Conservation (phyloP, 2,113 vertebrate species). For the Lepus timidus region DNA sequence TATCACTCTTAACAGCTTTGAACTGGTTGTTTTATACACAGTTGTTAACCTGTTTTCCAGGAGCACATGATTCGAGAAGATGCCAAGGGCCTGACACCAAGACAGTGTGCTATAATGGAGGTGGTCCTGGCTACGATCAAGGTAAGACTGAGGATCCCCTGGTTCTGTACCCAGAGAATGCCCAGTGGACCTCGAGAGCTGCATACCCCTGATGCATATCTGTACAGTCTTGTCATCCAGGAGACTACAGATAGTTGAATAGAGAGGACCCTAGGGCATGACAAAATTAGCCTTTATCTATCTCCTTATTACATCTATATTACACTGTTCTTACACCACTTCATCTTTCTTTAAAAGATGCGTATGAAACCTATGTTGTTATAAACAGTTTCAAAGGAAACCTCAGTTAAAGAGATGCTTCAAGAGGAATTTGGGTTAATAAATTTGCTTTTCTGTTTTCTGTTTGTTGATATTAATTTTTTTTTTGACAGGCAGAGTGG, state of each 20-base stretch:
- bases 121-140: constrained; percentile 96
- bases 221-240: background rate
- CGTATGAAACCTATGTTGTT: background rate
- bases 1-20: background rate
- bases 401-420: background rate
- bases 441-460: constrained; percentile 40
- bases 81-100: constrained; percentile 93
- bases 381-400: background rate
- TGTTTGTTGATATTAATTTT: constrained; percentile 26
- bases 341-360: background rate
- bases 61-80: constrained; percentile 97
- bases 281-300: background rate
- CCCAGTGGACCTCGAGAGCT: background rate
- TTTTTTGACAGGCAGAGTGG: too few relatives aligned
- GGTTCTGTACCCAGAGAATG: background rate
- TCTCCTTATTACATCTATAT: background rate
- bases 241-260: background rate
- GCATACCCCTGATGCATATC: too few relatives aligned
- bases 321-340: background rate
- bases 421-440: background rate
- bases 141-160: constrained; percentile 84
- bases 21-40: background rate
- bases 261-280: background rate
- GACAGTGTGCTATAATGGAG: constrained; percentile 97
- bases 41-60: constrained; percentile 84